Percentiles rank a stretch among this genome's conserved stretches.
These are phyloP conservation scores for Drosophila prosaltans DNA, from an alignment of 1,140 invertebrate genomes.

Conservation along the genomic window DNA sequence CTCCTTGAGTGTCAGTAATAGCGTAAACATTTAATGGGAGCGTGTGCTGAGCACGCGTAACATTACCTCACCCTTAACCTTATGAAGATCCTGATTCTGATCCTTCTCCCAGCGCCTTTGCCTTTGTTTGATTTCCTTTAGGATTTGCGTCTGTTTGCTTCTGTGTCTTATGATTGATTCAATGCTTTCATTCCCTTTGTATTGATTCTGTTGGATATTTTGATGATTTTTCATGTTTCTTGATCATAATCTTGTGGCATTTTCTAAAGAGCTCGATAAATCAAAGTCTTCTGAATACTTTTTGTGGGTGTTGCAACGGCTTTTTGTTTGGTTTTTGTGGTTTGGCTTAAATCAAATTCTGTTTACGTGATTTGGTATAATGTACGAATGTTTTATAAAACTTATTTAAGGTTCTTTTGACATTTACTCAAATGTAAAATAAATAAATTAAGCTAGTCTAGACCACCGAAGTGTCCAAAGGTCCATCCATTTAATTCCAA, in stretches of 20 bases:
- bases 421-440: no score
- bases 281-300: conserved; percentile 36
- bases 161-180: conserved; percentile 69
- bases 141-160: conserved; percentile 58
- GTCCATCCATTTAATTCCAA: no score
- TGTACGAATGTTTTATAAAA: neutral
- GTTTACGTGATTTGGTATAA: conserved; percentile 37
- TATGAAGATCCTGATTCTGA: conserved; percentile 35
- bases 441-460: no score
- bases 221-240: conserved; percentile 44
- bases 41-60: conserved; percentile 74
- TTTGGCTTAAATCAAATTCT: neutral
- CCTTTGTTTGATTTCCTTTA: conserved; percentile 68
- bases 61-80: conserved; percentile 55
- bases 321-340: conserved; percentile 18
- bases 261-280: conserved; percentile 48
- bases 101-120: conserved; percentile 21
- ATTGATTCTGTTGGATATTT: conserved; percentile 48
- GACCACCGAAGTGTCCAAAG: no score
- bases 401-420: no score
- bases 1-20: conserved; percentile 45
- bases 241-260: conserved; percentile 74
- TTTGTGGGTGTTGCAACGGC: conserved; percentile 44
- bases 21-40: conserved; percentile 77
- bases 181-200: conserved; percentile 42